Percentiles rank a stretch among this genome's conserved stretches.
Evolutionary conservation across 2,113 vertebrate genomes (phyloP).

Genomic region (Ornithorhynchus anatinus): DNA sequence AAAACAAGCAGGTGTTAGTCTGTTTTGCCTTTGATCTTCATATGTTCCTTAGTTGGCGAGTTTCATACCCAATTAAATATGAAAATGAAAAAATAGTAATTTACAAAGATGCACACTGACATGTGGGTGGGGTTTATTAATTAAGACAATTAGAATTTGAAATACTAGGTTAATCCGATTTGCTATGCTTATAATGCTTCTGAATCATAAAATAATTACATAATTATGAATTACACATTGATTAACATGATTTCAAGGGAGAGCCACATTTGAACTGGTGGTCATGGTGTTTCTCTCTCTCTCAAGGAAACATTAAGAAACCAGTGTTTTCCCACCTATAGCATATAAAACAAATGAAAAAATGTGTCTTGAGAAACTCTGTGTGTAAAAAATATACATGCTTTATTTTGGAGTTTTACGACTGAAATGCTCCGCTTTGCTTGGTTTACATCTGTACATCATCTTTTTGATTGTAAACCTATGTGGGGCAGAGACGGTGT

Average conservation of each 20-base stretch:
- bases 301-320: conserved; percentile 16
- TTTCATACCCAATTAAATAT: conserved; percentile 56
- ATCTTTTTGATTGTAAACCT: too few species aligned
- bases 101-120: conserved; percentile 33
- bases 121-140: conserved; percentile 49
- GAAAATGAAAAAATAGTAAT: conserved; percentile 45
- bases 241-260: conserved; percentile 60
- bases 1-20: background rate
- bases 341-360: background rate
- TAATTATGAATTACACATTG: conserved; percentile 68
- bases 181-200: conserved; percentile 60
- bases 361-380: too few species aligned
- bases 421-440: too few species aligned
- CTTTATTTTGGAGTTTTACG: too few species aligned
- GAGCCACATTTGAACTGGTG: conserved; percentile 33
- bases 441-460: too few species aligned
- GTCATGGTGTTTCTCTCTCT: background rate
- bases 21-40: conserved; percentile 15
- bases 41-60: background rate
- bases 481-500: too few species aligned
- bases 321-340: background rate
- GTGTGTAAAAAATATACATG: too few species aligned
- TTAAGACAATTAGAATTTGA: conserved; percentile 56
- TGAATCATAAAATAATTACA: conserved; percentile 62
- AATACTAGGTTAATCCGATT: conserved; percentile 65